Evolutionary conservation across 2,888 invertebrate genomes (phyloP).

Genomic region (Tetragonisca angustula): DNA sequence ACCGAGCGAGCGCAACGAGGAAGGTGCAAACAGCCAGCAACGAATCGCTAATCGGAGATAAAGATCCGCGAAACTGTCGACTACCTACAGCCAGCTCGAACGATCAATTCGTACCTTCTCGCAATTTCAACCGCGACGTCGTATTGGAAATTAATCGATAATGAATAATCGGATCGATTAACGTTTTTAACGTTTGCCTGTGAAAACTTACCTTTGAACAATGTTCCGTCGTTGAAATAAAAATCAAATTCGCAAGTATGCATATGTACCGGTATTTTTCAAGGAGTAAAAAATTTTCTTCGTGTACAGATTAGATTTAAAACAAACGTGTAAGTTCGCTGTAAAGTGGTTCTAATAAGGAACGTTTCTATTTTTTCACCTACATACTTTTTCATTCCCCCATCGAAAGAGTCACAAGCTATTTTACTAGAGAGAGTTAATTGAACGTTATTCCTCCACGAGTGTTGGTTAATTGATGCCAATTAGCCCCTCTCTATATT

Average conservation of each 20-base stretch:
- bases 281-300: too few species aligned
- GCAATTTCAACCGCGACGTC: neutral
- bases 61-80: constrained; percentile 3
- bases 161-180: neutral
- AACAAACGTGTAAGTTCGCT: neutral
- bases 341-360: neutral
- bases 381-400: neutral
- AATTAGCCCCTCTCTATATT: constrained; percentile 14
- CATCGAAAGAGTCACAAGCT: neutral
- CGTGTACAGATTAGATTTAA: too few species aligned
- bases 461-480: constrained; percentile 8
- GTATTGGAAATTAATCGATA: too few species aligned
- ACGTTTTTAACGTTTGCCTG: neutral
- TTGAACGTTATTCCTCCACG: constrained; percentile 13
- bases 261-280: too few species aligned
- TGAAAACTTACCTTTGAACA: too few species aligned
- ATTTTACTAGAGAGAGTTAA: constrained; percentile 14
- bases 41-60: constrained; percentile 41
- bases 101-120: neutral
- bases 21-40: constrained; percentile 26
- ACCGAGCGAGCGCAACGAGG: constrained; percentile 34
- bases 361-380: neutral
- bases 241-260: too few species aligned
- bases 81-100: neutral
- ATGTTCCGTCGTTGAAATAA: too few species aligned